These are phyloP conservation scores for Semaprochilodus insignis DNA, from an alignment of 2,797 vertebrate species.

Conservation along the genomic window DNA sequence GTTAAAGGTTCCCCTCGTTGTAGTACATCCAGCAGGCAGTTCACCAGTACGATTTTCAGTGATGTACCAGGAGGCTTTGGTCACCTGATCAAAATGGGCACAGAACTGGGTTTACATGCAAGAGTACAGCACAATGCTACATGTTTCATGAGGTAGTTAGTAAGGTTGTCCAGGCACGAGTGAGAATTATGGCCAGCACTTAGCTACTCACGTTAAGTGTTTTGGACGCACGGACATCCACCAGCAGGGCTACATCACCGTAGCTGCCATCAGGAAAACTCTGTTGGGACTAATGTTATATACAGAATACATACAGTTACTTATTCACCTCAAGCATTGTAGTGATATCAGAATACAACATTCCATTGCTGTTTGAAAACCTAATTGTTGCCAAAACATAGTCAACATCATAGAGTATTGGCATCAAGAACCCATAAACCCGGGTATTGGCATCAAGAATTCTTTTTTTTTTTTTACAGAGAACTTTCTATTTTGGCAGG, in stretches of 20 bases:
- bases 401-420: too few relatives aligned
- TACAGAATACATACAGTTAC: background rate
- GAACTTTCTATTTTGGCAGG: too few relatives aligned
- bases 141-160: background rate
- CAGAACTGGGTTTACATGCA: too few relatives aligned
- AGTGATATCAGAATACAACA: too few relatives aligned
- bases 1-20: conserved; percentile 68
- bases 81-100: conserved; percentile 53
- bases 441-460: too few relatives aligned
- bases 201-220: conserved; percentile 60
- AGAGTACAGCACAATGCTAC: background rate
- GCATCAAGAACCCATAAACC: too few relatives aligned
- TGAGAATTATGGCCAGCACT: too few relatives aligned
- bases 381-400: too few relatives aligned
- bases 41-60: background rate
- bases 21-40: conserved; percentile 52
- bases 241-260: conserved; percentile 68
- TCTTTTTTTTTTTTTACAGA: too few relatives aligned
- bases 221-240: conserved; percentile 56
- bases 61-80: conserved; percentile 69
- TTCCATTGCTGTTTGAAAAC: too few relatives aligned
- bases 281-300: conserved; percentile 71
- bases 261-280: conserved; percentile 76
- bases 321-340: too few relatives aligned
- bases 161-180: too few relatives aligned